These are phyloP conservation scores for Listronotus bonariensis DNA, from an alignment of 1,140 invertebrate genomes.

Conservation along the genomic window DNA sequence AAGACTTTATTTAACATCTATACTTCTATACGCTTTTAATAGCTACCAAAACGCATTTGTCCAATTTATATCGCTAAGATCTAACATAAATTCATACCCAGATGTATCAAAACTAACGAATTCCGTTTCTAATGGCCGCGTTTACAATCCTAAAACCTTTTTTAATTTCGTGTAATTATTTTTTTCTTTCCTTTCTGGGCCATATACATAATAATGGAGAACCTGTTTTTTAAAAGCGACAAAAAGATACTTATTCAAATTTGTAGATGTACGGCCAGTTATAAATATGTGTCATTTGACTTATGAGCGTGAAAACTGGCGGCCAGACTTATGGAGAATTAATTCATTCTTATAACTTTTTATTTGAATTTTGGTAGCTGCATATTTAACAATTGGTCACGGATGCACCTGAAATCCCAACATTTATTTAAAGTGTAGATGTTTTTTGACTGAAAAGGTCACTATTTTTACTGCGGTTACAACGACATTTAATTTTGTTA, in stretches of 20 bases:
- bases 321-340: conserved; percentile 22
- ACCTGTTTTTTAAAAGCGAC: conserved; percentile 31
- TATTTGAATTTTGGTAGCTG: conserved; percentile 31
- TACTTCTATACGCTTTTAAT: conserved; percentile 3
- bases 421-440: neutral
- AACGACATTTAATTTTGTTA: no score
- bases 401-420: conserved; percentile 1
- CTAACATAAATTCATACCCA: conserved; percentile 11
- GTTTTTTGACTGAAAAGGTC: no score
- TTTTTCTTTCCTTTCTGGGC: conserved; percentile 22
- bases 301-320: conserved; percentile 35
- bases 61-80: neutral
- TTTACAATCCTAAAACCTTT: conserved; percentile 5
- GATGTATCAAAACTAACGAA: conserved; percentile 6
- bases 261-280: conserved; percentile 23
- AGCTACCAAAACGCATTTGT: conserved; percentile 3
- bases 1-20: neutral
- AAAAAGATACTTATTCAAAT: conserved; percentile 35
- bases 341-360: conserved; percentile 31
- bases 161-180: conserved; percentile 27
- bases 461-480: no score
- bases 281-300: conserved; percentile 33
- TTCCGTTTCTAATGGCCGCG: conserved; percentile 3
- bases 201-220: conserved; percentile 25
- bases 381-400: conserved; percentile 26